phyloP scores from a whole-genome alignment of 1,140 invertebrate species.

The Zelostemma sp. region DNA sequence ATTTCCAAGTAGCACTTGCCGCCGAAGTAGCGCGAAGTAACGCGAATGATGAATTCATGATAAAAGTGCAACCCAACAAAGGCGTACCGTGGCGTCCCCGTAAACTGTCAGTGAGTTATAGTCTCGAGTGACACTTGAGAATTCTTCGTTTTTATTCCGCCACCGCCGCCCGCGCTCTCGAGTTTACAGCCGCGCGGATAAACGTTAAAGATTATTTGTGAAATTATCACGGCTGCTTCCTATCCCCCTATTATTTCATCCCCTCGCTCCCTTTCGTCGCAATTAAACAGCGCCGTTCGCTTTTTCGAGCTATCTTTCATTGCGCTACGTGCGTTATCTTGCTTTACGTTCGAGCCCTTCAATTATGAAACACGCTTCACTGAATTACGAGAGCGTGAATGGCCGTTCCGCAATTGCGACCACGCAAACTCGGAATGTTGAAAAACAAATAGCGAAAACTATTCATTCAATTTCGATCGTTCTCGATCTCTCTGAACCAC shows the following conservation, averaged over 20 bases:
- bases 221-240: not conserved
- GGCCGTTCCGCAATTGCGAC: too few species aligned
- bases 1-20: slow-evolving; percentile 50
- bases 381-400: not conserved
- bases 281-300: not conserved
- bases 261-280: not conserved
- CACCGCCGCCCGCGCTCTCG: too few species aligned
- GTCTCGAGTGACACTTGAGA: slow-evolving; percentile 32
- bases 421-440: too few species aligned
- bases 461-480: too few species aligned
- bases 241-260: too few species aligned
- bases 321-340: too few species aligned
- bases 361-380: not conserved
- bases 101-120: slow-evolving; percentile 57
- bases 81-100: slow-evolving; percentile 36
- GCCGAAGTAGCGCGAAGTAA: too few species aligned
- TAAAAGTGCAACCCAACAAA: slow-evolving; percentile 44
- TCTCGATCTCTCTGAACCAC: too few species aligned
- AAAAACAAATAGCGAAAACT: too few species aligned
- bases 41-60: slow-evolving; percentile 47
- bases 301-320: not conserved
- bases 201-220: not conserved
- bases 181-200: not conserved
- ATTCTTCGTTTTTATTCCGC: too few species aligned
- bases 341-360: not conserved